Percentiles rank a stretch among this genome's conserved stretches.
These are phyloP conservation scores for Aleiodes alternator DNA, from an alignment of 2,888 invertebrate species.

Conservation along the genomic window DNA sequence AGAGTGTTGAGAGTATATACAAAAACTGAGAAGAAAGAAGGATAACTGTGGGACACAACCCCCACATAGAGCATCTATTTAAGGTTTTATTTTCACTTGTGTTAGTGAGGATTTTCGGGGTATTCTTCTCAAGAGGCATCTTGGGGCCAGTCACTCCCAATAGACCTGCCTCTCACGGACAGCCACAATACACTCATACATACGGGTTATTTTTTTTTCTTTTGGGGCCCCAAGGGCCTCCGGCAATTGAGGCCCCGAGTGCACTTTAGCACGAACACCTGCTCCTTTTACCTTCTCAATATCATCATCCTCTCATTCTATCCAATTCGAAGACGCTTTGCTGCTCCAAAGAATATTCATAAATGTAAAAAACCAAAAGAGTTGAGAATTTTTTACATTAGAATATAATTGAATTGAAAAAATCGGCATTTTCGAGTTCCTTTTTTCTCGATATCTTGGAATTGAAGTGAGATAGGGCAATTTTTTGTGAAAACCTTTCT, in stretches of 20 bases:
- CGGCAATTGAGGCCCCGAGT: not conserved
- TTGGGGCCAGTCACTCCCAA: constrained; percentile 21
- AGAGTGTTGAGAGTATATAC: constrained; percentile 56
- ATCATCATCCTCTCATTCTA: too few relatives aligned
- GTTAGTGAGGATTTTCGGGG: constrained; percentile 21
- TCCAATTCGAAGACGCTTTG: too few relatives aligned
- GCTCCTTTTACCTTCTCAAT: constrained; percentile 17
- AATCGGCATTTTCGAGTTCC: too few relatives aligned
- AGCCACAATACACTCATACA: not conserved
- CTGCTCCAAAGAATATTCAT: too few relatives aligned
- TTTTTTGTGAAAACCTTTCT: too few relatives aligned
- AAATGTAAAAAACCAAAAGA: too few relatives aligned
- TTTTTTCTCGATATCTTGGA: too few relatives aligned
- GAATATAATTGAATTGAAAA: not conserved
- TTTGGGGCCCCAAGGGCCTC: constrained; percentile 11
- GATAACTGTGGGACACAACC: constrained; percentile 59
- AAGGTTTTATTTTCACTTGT: constrained; percentile 18
- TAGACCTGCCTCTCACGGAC: constrained; percentile 5
- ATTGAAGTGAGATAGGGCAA: too few relatives aligned
- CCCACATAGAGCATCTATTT: constrained; percentile 59
- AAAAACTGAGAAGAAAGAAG: constrained; percentile 56
- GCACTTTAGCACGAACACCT: constrained; percentile 28
- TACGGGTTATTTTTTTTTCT: not conserved
- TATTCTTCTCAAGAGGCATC: not conserved
- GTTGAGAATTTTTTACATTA: too few relatives aligned